Base-by-base conservation (phyloP, 2,797 vertebrate genomes). In the Spheniscus humboldti region DNA sequence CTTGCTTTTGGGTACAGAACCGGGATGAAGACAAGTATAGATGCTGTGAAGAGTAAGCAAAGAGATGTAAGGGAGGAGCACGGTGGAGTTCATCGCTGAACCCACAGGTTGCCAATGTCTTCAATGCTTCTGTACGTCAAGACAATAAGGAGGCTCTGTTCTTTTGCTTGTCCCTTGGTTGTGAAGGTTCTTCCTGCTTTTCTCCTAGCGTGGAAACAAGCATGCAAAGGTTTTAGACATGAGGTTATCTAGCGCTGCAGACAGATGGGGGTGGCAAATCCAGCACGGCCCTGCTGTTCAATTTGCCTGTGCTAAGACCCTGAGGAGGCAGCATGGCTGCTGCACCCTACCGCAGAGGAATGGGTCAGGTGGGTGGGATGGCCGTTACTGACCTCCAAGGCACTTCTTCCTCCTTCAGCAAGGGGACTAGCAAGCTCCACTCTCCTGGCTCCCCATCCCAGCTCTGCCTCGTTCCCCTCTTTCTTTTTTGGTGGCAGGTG, bases 211-310 rank as follows among this genome's bases (percentile, higher is more conserved):
- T 3, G 22, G 55, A 27, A 22, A 39, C 5, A 2, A 2, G 16
- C 30, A 4, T 3, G 47, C n/a, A 6, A 2, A 48, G 18, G 48
- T 41, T 30, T 39, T 20, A 20, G 60, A 11, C 2, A 0, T 17
- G 9, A 45, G 6, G 30, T 30, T 52, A 31, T 16, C 18, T n/a
- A 5, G 50, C 0, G 9, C 39, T 17, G 48, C 19, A 39, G 39
- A 4, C 8, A 18, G 63, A 33, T 35, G 31, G 10, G 35, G 43
- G 53, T 41, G 35, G 31, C 27, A 20, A 45, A 53, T 25, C 6
- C 2, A 5, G 20, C 13, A 28, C 3, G 18, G 59, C 24, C 7
- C 43, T 41, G 35, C 71, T 11, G 14, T 25, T 75, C 18, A 25
- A 6, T 13, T 18, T 27, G 53, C 30, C 35, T 30, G 28, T 18